Evolutionary conservation across 30 jellyfish, hydroid and myxozoan species (phyloP).

Genomic region (Clytia hemisphaerica): DNA sequence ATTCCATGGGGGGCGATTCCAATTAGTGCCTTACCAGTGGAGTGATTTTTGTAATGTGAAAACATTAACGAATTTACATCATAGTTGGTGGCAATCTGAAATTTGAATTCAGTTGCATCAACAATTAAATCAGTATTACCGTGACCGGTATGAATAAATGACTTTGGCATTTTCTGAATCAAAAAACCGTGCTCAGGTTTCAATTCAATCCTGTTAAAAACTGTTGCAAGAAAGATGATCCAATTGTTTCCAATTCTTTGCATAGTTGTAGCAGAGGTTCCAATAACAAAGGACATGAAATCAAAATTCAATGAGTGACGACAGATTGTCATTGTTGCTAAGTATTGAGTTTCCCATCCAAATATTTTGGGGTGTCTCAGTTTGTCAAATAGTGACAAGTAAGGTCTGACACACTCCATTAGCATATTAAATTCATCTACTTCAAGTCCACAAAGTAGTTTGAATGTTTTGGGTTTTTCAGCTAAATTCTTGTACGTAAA

Average conservation of each 20-base stretch:
- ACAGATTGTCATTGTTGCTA: conserved; percentile 3
- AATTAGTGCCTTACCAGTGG: conserved; percentile 11
- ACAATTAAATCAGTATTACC: background rate
- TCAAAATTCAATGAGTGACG: conserved; percentile 36
- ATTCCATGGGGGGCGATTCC: conserved; percentile 23
- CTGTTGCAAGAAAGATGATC: conserved; percentile 13
- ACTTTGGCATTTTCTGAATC: conserved; percentile 21
- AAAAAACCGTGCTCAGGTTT: conserved; percentile 29
- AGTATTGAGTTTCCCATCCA: conserved; percentile 7
- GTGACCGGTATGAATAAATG: conserved; percentile 2
- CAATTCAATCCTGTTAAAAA: conserved; percentile 29
- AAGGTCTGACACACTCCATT: conserved; percentile 4
- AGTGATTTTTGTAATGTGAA: background rate
- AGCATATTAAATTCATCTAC: background rate
- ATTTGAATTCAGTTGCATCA: too few species aligned
- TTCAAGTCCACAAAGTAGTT: conserved; percentile 1
- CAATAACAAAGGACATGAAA: conserved; percentile 24
- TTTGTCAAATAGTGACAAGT: too few species aligned
- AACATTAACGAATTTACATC: conserved; percentile 3
- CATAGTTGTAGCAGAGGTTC: conserved; percentile 25
- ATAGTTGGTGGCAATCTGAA: conserved; percentile 3
- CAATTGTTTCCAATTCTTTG: conserved; percentile 15
- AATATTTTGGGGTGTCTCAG: too few species aligned
- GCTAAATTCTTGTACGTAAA: too few species aligned
- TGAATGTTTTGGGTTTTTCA: background rate